Evolutionary conservation across 2,888 invertebrate genomes (phyloP).

Genomic region (Calameuta filiformis): DNA sequence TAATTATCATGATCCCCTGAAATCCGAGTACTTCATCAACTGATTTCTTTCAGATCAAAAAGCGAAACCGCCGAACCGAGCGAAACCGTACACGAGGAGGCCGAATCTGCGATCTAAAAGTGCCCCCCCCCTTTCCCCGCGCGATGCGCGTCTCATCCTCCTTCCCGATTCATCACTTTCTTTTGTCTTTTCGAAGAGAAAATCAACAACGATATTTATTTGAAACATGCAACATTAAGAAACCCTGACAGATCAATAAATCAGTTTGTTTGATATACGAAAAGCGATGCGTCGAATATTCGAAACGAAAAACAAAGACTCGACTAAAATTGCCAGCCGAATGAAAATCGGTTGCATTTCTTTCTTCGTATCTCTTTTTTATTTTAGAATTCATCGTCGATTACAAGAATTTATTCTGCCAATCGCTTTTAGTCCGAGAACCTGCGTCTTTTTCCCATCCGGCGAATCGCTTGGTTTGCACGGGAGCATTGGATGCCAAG

Average conservation of each 20-base stretch:
- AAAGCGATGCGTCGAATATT: background rate
- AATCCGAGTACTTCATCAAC: slow-evolving; percentile 28
- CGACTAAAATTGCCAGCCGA: too few species aligned
- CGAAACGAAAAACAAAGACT: too few species aligned
- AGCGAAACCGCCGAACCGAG: slow-evolving; percentile 59
- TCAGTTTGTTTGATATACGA: slow-evolving; percentile 8
- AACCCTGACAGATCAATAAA: slow-evolving; percentile 11
- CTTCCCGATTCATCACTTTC: background rate
- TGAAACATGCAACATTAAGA: slow-evolving; percentile 9
- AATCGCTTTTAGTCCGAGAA: too few species aligned
- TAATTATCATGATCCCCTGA: too few species aligned
- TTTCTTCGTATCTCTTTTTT: too few species aligned
- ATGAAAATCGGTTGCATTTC: too few species aligned
- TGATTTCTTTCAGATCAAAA: slow-evolving; percentile 66
- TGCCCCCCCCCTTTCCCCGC: background rate
- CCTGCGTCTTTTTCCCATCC: too few species aligned
- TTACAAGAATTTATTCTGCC: too few species aligned
- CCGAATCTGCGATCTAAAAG: slow-evolving; percentile 53
- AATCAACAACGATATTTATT: slow-evolving; percentile 17
- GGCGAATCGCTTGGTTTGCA: too few species aligned
- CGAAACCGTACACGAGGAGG: slow-evolving; percentile 57
- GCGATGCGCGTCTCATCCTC: background rate
- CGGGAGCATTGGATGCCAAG: too few species aligned
- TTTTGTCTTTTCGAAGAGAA: slow-evolving; percentile 5
- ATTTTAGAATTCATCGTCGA: too few species aligned